Evolutionary conservation across 2,797 vertebrate species (phyloP).

Genomic region (Sebastes steindachneri): DNA sequence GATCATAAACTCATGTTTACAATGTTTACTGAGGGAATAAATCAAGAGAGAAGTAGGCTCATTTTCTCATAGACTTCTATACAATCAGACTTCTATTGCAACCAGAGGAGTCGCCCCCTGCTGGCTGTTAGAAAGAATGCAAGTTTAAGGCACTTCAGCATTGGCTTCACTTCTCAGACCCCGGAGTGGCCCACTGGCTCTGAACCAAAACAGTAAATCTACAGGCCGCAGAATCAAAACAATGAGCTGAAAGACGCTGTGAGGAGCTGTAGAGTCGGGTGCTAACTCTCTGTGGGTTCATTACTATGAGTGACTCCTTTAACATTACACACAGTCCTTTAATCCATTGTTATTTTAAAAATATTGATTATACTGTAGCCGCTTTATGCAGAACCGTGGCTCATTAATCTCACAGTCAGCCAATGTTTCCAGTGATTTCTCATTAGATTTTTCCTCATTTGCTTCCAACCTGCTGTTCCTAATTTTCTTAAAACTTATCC

Average conservation of each 20-base stretch:
- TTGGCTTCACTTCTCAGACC: no score
- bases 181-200: no score
- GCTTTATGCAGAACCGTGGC: background rate
- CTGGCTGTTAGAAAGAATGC: no score
- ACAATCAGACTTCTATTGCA: no score
- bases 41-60: no score
- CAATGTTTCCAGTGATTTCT: slow-evolving; percentile 43
- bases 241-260: background rate
- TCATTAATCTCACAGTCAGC: slow-evolving; percentile 36
- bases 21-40: no score
- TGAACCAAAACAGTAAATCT: background rate
- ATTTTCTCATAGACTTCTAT: no score
- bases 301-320: background rate
- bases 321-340: slow-evolving; percentile 14
- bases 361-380: slow-evolving; percentile 27
- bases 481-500: slow-evolving; percentile 67
- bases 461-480: slow-evolving; percentile 47
- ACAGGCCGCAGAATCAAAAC: background rate
- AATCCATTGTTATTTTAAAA: slow-evolving; percentile 25
- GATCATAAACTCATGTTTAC: no score
- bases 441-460: slow-evolving; percentile 49
- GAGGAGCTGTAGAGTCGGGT: background rate
- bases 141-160: no score
- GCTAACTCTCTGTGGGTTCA: background rate
- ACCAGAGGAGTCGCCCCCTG: no score